Base-by-base conservation (phyloP, 2,888 invertebrate genomes). In the Drosophila mercatorum region DNA sequence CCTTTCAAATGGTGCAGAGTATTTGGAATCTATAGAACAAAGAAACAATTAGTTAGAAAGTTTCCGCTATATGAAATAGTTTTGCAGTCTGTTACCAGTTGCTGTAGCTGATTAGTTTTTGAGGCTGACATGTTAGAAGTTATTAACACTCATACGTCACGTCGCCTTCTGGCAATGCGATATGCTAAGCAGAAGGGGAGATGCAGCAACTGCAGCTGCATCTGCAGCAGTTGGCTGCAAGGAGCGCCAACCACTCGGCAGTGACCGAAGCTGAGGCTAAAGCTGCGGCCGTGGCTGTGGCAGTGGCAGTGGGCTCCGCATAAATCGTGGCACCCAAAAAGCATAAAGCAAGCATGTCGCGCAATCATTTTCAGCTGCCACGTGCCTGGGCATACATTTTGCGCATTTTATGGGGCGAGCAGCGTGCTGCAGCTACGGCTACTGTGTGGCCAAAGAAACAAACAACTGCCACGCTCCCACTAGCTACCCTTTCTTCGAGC, bases 351-450 rank as follows among this genome's bases (percentile, higher is more conserved):
- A 88, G 88, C 84, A 82, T 91, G 91, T 91, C 90, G 91, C 90
- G 88, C 91, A 86, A 90, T 90, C 91, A 90, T 91, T 91, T 91
- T 90, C 91, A 91, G 91, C 90, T 91, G 90, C 89, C 84, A 84
- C 89, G 89, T 84, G 89, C 84, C 82, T 61, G 72, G 65, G 89
- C 84, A 84, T 84, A 89, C 85, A 84, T 88, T 84, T 89, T 76
- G 82, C 72, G 85, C 88, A 84, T 89, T 84, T 84, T 84, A 89
- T 84, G 83, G 80, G 63, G 74, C 75, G 68, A 46, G 58, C 60
- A 28, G 65, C 56, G 51, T 49, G 58, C 49, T 22, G 67, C 55
- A 63, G 61, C 75, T 58, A 61, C 70, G 55, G 41, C 55, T 41
- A 28, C 41, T 55, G 41, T 79, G 73, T 71, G 80, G 74, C 81